Conservation (phyloP, 2,113 vertebrate species). For the Oryzias javanicus region DNA sequence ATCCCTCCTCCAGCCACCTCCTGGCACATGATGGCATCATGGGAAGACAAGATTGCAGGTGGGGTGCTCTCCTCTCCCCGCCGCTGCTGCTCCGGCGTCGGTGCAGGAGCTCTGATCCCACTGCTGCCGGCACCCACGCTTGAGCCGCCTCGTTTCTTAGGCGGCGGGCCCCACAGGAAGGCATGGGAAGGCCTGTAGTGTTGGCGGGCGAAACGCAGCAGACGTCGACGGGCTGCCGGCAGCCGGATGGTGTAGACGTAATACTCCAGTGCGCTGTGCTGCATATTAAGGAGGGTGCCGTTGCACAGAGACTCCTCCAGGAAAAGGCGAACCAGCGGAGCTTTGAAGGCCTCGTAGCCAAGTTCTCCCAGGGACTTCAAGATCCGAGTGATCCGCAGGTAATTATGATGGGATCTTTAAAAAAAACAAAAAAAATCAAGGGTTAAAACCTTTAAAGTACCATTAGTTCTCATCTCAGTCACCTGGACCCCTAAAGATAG, state of each 20-base stretch:
- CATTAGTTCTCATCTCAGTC: too few species aligned
- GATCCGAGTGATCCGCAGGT: conserved; percentile 95
- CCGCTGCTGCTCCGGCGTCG: conserved; percentile 58
- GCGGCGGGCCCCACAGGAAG: conserved; percentile 93
- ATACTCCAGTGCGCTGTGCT: conserved; percentile 94
- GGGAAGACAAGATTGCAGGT: conserved; percentile 44
- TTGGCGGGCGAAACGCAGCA: conserved; percentile 88
- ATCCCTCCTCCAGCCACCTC: conserved; percentile 29
- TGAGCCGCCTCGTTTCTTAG: conserved; percentile 70
- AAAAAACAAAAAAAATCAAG: not conserved
- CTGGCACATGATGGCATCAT: conserved; percentile 42
- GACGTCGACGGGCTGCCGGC: conserved; percentile 85
- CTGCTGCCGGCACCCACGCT: conserved; percentile 58
- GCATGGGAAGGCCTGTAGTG: conserved; percentile 89
- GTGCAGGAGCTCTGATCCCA: conserved; percentile 55
- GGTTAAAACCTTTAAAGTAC: not conserved
- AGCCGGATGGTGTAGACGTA: conserved; percentile 93
- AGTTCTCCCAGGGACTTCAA: conserved; percentile 97
- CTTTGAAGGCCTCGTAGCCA: conserved; percentile 94
- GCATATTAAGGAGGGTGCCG: conserved; percentile 90
- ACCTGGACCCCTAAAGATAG: too few species aligned
- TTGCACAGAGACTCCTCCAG: conserved; percentile 90
- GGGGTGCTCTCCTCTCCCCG: conserved; percentile 45
- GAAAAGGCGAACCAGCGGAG: conserved; percentile 89
- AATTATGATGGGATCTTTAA: conserved; percentile 95